Conservation (phyloP, 2,888 invertebrate species). For the Watsonalla cultraria region DNA sequence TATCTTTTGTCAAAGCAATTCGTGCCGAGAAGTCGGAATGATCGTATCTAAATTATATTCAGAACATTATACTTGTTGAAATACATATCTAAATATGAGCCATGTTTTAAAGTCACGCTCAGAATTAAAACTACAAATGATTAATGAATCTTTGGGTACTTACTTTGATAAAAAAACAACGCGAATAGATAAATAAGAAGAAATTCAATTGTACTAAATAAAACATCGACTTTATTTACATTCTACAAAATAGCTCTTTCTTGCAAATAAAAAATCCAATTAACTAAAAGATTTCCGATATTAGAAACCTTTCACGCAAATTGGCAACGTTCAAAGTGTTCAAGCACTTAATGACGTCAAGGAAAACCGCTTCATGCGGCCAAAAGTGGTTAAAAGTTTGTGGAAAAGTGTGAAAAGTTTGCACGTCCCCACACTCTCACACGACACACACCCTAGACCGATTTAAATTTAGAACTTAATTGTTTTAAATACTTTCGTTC, state of each 20-base stretch:
- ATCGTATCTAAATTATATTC: background rate
- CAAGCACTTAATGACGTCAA: slow-evolving; percentile 38
- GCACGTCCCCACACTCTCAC: slow-evolving; percentile 5
- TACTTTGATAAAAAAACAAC: too few relatives aligned
- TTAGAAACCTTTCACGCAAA: slow-evolving; percentile 35
- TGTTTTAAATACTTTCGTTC: slow-evolving; percentile 23
- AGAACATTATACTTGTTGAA: background rate
- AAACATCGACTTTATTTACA: too few relatives aligned
- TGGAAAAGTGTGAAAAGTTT: slow-evolving; percentile 37
- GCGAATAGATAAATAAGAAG: too few relatives aligned
- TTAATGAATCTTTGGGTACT: too few relatives aligned
- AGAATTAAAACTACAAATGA: too few relatives aligned
- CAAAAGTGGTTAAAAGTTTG: slow-evolving; percentile 19
- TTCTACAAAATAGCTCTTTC: too few relatives aligned
- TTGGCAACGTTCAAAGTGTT: slow-evolving; percentile 24
- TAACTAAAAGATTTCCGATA: slow-evolving; percentile 22
- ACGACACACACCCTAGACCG: slow-evolving; percentile 5
- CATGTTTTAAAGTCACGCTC: too few relatives aligned
- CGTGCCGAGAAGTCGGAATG: background rate
- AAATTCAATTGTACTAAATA: too few relatives aligned
- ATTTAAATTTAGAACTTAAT: slow-evolving; percentile 26
- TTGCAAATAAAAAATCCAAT: slow-evolving; percentile 17
- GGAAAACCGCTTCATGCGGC: slow-evolving; percentile 35
- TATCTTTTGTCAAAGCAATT: slow-evolving; percentile 46
- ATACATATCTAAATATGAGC: too few relatives aligned